Evolutionary conservation across 2,888 invertebrate species (phyloP).

Genomic region (Macaria notata): DNA sequence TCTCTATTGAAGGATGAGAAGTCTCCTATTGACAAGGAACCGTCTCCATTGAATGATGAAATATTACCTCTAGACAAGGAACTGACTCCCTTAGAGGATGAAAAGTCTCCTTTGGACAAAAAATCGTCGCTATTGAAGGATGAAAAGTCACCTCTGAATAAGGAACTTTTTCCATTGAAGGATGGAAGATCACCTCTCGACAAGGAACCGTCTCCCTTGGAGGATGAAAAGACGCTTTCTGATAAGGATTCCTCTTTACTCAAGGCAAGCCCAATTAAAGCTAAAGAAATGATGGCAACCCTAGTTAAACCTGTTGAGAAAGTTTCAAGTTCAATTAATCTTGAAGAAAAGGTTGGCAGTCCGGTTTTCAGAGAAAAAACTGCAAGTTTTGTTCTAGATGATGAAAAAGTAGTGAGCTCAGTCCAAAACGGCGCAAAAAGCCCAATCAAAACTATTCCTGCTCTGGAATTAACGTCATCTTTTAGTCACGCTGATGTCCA

Average conservation of each 20-base stretch:
- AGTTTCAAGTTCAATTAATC: background rate
- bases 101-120: no score
- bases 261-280: background rate
- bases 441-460: background rate
- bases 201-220: background rate
- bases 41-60: no score
- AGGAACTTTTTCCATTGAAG: background rate
- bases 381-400: background rate
- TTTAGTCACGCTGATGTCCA: background rate
- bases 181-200: background rate
- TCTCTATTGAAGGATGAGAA: no score
- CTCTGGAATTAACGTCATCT: background rate
- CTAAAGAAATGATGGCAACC: background rate
- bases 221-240: background rate
- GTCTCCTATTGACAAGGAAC: no score
- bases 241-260: background rate
- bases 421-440: background rate
- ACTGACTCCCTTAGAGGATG: no score
- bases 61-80: no score
- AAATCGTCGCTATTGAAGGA: no score
- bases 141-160: slow-evolving; percentile 3
- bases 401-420: slow-evolving; percentile 23
- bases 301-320: slow-evolving; percentile 8
- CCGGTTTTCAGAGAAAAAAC: background rate
- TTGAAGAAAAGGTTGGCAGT: slow-evolving; percentile 19